Evolutionary conservation across 2,888 invertebrate species (phyloP), one percentile per base, ranked within the genome.

Genomic region (Osmoderma eremita): DNA sequence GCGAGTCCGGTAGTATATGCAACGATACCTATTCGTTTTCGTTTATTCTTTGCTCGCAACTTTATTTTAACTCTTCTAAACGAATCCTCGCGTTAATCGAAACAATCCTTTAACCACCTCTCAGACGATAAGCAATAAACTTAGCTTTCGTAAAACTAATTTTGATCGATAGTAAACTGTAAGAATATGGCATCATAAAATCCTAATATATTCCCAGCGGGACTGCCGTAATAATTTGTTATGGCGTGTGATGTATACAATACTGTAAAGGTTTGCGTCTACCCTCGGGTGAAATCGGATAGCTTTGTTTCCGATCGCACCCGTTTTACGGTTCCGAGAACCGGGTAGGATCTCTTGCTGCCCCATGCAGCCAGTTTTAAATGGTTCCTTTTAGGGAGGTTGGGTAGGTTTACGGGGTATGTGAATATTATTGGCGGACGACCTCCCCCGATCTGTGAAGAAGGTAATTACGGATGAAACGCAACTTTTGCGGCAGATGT

Each of bases 271-370:
- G 54, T 58, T 58, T 58, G 42, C 56, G 36, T 45, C 24, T 45
- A 58, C 56, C 56, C 56, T 58, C n/a, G 3, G 3, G 24, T 22
- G 56, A 22, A 58, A 58, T 15, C 17, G 42, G 56, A 58, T 58
- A 58, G 42, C 56, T 58, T 45, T 58, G 56, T 38, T 24, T 58
- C 30, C 22, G n/a, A 42, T 24, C 42, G 42, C 56, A 22, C 42
- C 15, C 56, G 56, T 58, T 58, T 58, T 58, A 58, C 56, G 22
- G 42, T 58, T 58, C 56, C 15, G 1, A 58, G 56, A 58, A 58
- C 10, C 54, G 38, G 38, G n/a, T 20, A 54, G 20, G 15, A 38
- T 39, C 50, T 51, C 50, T 36, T 10, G 24, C 30, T 30, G 48
- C 10, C 30, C 30, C 8, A n/a, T 5, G 30, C 30, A 30, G 5